Base-by-base conservation (phyloP, 2,888 invertebrate genomes). In the Labia minor region DNA sequence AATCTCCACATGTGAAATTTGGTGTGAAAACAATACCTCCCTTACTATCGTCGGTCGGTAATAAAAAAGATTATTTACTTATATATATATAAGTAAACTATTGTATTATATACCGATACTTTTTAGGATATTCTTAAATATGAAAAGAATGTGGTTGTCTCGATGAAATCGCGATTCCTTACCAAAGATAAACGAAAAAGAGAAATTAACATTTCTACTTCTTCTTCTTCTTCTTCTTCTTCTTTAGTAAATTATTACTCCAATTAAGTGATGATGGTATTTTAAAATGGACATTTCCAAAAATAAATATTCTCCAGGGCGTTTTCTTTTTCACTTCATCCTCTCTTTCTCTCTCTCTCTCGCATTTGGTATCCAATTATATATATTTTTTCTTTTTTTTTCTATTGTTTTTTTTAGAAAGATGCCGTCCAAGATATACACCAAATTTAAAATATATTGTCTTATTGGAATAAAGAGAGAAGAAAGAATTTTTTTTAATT, bases 231-330 rank as follows among this genome's bases (percentile, higher is more conserved):
- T 33, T 33, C 11, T 33, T 33, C 33, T 11, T 33, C 33, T 33
- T 33, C 11, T 33, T 6, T 49, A 14, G 49, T 49, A 49, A 49
- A 14, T 49, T 49, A 49, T 49, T 49, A 49, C 49, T 49, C 49
- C 49, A 49, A 49, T 49, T 49, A 49, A 49, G 3, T 49, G 49
- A 49, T 49, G 49, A 49, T 49, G 49, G 49, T 49, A 11, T 49
- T 49, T 49, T 49, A 49, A 49, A 4, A 49, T 49, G 49, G 49
- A 14, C 49, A 49, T 49, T 49, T 49, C 14, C 14, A 49, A 49
- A n/a, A 49, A 49, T n/a, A 49, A n/a, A 49, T n/a, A 49, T 49
- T n/a, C 6, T 33, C 49, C 49, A 49, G 49, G 49, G 49, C 49
- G 49, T 49, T 49, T 49, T 16, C 49, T 49, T 26, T n/a, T 26